phyloP scores from a whole-genome alignment of 2,113 vertebrate genomes.

The Petromus typicus region DNA sequence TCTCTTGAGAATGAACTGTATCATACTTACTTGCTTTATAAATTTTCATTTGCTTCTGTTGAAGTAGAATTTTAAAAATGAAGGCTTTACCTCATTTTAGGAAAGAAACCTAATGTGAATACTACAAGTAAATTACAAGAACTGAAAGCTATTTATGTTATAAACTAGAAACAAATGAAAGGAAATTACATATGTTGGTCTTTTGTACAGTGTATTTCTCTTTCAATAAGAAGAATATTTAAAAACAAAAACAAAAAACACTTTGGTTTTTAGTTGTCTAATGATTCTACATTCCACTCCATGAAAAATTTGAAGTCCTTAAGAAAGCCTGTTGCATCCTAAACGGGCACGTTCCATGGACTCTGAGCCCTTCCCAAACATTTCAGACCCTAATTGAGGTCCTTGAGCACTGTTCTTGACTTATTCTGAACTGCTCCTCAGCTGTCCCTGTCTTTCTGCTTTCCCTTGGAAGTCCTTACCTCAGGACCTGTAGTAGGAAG shows the following conservation, averaged over 20 bases:
- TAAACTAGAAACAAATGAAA: not conserved
- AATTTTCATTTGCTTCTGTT: not conserved
- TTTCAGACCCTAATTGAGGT: not conserved
- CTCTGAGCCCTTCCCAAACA: not conserved
- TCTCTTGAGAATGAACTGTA: not conserved
- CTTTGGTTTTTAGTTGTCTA: not conserved
- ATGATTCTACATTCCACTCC: not conserved
- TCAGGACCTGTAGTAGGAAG: not conserved
- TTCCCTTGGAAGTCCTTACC: not conserved
- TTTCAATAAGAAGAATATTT: not conserved
- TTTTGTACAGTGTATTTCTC: not conserved
- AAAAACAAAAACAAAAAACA: not conserved
- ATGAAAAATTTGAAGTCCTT: not conserved
- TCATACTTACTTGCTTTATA: slow-evolving; percentile 19
- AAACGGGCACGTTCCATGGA: not conserved
- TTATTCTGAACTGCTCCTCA: not conserved
- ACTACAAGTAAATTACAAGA: not conserved
- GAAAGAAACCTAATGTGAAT: slow-evolving; percentile 1
- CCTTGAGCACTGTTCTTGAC: not conserved
- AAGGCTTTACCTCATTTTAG: not conserved
- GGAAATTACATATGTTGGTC: not conserved
- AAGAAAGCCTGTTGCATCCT: not conserved
- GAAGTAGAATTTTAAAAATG: not conserved
- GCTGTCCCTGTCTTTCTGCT: not conserved
- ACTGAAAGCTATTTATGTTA: not conserved